A percentile compares a stretch with the other conserved stretches of the same genome.
phyloP scores from a whole-genome alignment of 1,140 invertebrate species.

The Eueides isabella region DNA sequence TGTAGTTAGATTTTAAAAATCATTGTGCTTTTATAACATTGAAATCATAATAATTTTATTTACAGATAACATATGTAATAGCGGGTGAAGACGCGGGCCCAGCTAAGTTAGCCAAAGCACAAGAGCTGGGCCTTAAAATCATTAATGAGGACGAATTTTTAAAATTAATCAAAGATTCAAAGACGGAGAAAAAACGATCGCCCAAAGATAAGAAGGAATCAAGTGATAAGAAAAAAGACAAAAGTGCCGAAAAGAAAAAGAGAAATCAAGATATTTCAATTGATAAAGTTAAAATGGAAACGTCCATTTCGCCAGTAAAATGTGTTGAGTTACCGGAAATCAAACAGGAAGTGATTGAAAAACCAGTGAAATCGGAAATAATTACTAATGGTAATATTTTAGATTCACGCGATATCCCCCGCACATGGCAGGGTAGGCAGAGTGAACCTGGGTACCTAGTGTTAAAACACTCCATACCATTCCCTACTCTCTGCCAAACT shows the following conservation, averaged over 20 bases:
- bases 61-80: conserved; percentile 90
- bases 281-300: conserved; percentile 37
- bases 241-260: conserved; percentile 37
- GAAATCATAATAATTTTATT: neutral
- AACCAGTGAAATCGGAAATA: neutral
- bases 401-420: no score
- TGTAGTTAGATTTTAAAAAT: no score
- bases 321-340: neutral
- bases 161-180: conserved; percentile 85
- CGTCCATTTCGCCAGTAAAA: conserved; percentile 32
- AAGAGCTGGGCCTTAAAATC: conserved; percentile 86
- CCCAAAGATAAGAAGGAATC: conserved; percentile 38
- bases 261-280: conserved; percentile 33
- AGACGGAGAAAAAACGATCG: conserved; percentile 38
- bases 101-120: conserved; percentile 91
- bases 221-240: conserved; percentile 36
- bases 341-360: conserved; percentile 32
- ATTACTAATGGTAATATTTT: neutral
- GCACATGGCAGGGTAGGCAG: no score
- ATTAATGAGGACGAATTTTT: conserved; percentile 93
- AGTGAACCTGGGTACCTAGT: no score
- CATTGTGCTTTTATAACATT: no score
- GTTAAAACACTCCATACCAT: no score
- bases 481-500: no score
- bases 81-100: conserved; percentile 93